These are phyloP conservation scores for Chiloscyllium plagiosum DNA, from an alignment of 2,113 vertebrate genomes.

Conservation along the genomic window DNA sequence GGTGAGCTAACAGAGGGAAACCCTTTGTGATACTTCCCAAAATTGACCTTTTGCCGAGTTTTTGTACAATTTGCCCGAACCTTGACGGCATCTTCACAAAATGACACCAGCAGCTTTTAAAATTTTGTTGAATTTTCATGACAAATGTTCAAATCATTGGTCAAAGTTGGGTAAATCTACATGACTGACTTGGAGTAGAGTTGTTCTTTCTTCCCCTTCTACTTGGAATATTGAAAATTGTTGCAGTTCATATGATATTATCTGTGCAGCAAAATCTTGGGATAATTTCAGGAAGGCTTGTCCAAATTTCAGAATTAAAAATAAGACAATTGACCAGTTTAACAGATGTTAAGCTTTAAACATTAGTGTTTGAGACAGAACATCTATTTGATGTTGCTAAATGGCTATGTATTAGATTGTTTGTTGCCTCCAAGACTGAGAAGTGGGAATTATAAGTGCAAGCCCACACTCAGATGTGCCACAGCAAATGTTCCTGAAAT, in stretches of 20 bases:
- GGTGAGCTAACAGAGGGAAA: too few relatives aligned
- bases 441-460: not conserved
- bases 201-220: not conserved
- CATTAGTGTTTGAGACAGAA: not conserved
- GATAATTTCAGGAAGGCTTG: not conserved
- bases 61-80: too few relatives aligned
- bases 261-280: not conserved
- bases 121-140: not conserved
- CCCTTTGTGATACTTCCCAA: too few relatives aligned
- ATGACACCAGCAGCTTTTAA: not conserved
- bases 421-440: not conserved
- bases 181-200: not conserved
- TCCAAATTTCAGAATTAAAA: not conserved
- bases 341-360: not conserved
- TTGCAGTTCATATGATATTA: not conserved
- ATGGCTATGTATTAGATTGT: not conserved
- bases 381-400: not conserved
- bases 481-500: not conserved
- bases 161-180: not conserved
- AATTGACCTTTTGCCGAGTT: too few relatives aligned
- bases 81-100: not conserved
- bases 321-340: not conserved
- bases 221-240: not conserved
- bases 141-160: not conserved
- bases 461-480: too few relatives aligned